These are phyloP conservation scores for Loriculus beryllinus DNA, from an alignment of 2,797 vertebrate genomes.

Conservation along the genomic window DNA sequence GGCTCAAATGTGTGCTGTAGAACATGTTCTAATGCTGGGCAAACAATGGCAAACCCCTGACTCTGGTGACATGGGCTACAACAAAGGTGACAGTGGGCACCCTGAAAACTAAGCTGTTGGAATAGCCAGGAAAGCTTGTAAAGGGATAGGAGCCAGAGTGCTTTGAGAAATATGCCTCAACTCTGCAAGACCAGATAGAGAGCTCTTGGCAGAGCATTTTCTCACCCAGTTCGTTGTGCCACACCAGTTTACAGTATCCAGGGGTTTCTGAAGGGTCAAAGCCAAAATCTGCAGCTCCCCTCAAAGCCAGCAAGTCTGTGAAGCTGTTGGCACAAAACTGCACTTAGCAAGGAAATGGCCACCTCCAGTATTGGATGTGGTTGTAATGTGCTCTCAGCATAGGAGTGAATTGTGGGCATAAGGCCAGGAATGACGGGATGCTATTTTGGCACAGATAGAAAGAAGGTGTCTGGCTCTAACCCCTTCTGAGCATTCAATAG, in stretches of 20 bases:
- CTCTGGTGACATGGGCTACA: background rate
- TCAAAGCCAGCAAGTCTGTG: background rate
- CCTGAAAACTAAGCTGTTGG: background rate
- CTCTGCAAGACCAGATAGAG: background rate
- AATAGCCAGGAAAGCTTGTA: background rate
- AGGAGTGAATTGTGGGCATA: background rate
- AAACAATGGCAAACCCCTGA: background rate
- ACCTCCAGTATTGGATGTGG: background rate
- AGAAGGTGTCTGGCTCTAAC: slow-evolving; percentile 38
- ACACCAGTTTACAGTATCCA: background rate
- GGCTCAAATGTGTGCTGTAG: background rate
- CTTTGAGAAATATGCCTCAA: background rate
- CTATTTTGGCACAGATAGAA: background rate
- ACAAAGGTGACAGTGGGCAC: background rate
- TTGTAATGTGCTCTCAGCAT: background rate
- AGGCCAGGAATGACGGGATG: slow-evolving; percentile 16
- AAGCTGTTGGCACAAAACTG: background rate
- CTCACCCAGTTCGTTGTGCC: background rate
- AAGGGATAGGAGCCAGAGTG: background rate
- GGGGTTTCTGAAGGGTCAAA: background rate
- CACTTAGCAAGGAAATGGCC: background rate
- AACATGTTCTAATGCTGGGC: background rate
- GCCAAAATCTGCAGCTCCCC: background rate
- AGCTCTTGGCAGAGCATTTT: background rate
- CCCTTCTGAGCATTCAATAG: background rate